Conservation (phyloP, 2,888 invertebrate species). For the Tipula lateralis region DNA sequence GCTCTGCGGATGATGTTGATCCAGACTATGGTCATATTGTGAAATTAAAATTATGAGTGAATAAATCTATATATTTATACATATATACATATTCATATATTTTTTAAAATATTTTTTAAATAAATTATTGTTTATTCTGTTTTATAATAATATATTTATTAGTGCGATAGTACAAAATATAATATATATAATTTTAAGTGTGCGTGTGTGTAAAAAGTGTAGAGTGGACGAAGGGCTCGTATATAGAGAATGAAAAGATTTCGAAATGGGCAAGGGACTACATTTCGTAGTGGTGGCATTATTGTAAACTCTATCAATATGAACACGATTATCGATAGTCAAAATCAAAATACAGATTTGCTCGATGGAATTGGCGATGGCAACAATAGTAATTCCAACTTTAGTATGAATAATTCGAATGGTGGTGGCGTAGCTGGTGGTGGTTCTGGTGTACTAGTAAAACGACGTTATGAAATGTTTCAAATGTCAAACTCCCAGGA, state of each 20-base stretch:
- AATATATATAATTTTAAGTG: neutral
- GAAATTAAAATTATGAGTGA: neutral
- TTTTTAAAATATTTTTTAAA: neutral
- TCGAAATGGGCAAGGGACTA: constrained; percentile 30
- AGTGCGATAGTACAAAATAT: constrained; percentile 3
- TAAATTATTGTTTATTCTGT: neutral
- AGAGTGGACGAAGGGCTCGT: constrained; percentile 1
- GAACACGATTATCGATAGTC: neutral
- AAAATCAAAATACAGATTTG: neutral
- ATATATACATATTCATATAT: constrained; percentile 51
- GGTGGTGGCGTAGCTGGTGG: constrained; percentile 41
- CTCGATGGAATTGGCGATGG: neutral
- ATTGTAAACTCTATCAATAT: neutral
- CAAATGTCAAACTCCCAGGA: constrained; percentile 28
- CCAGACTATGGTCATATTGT: constrained; percentile 50
- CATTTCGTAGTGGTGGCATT: constrained; percentile 28
- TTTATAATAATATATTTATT: neutral
- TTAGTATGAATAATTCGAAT: neutral
- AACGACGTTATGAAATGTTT: constrained; percentile 21
- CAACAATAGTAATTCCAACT: neutral
- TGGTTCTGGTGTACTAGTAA: constrained; percentile 15
- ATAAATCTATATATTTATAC: constrained; percentile 27
- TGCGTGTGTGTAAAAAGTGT: neutral
- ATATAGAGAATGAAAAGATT: constrained; percentile 44
- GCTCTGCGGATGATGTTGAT: constrained; percentile 64